Conservation (phyloP, 1,140 invertebrate genomes). For the Trichonephila inaurata region DNA sequence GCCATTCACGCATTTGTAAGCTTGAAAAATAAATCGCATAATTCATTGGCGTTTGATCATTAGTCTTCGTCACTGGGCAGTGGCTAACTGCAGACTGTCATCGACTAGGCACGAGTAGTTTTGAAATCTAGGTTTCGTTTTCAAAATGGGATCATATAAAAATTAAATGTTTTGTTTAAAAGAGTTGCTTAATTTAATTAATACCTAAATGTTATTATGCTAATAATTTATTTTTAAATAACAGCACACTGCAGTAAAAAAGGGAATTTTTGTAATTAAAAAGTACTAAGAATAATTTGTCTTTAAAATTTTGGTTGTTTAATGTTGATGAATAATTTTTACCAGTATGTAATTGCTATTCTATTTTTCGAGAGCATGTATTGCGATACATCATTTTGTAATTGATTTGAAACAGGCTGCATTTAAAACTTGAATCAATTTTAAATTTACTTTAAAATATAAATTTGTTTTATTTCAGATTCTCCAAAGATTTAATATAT, state of each 20-base stretch:
- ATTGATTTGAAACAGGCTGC: neutral
- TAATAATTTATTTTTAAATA: too few species aligned
- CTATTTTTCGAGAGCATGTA: too few species aligned
- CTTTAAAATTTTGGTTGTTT: too few species aligned
- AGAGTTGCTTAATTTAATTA: neutral
- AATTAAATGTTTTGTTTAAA: neutral
- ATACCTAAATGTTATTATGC: too few species aligned
- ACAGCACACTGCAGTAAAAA: neutral
- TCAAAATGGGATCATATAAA: slow-evolving; percentile 1
- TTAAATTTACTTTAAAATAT: neutral
- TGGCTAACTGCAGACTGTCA: slow-evolving; percentile 43
- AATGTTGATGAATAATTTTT: too few species aligned
- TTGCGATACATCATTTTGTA: neutral
- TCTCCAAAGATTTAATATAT: too few species aligned
- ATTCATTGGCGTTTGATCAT: slow-evolving; percentile 5
- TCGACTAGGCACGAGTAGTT: neutral
- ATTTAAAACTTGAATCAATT: neutral
- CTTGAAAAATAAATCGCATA: slow-evolving; percentile 14
- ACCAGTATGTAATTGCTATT: too few species aligned
- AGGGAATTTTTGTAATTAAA: neutral
- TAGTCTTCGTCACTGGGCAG: slow-evolving; percentile 16
- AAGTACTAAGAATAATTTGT: neutral
- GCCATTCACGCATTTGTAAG: neutral
- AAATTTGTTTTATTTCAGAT: too few species aligned
- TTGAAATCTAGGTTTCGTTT: slow-evolving; percentile 26